phyloP scores from a whole-genome alignment of 2,888 invertebrate species.

The Harpagoxenus sublaevis region DNA sequence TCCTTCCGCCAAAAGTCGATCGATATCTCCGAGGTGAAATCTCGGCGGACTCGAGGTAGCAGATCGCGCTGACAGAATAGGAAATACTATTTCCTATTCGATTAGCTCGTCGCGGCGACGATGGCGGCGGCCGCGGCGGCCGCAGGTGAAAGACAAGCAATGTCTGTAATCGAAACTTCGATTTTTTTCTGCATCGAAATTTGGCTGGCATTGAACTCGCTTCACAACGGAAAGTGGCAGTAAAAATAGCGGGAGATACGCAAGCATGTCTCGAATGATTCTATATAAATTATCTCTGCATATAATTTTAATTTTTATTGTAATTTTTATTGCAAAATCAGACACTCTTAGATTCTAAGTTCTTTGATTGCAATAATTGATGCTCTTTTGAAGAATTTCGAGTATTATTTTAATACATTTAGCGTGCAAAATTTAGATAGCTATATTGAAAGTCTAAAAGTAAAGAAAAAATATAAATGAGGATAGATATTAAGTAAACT shows the following conservation, averaged over 20 bases:
- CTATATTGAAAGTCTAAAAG: neutral
- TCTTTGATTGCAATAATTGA: neutral
- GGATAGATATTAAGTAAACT: neutral
- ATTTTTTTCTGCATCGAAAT: conserved; percentile 29
- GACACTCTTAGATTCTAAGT: neutral
- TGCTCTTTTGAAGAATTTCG: neutral
- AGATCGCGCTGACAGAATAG: conserved; percentile 57
- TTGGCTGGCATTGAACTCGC: conserved; percentile 23
- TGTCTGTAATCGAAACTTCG: conserved; percentile 20
- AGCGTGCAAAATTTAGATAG: neutral
- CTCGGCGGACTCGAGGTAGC: conserved; percentile 43
- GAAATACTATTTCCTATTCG: conserved; percentile 68
- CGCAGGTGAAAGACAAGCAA: conserved; percentile 38
- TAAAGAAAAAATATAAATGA: neutral
- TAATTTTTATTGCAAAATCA: neutral
- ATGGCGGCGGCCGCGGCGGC: neutral
- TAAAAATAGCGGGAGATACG: conserved; percentile 16
- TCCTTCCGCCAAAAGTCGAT: conserved; percentile 59
- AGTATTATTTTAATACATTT: neutral
- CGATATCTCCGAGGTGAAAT: conserved; percentile 63
- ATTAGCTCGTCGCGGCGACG: conserved; percentile 21
- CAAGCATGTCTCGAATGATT: neutral
- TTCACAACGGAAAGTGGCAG: neutral
- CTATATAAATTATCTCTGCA: neutral
- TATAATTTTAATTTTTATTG: neutral